A percentile compares a stretch with the other conserved stretches of the same genome.
phyloP scores from a whole-genome alignment of 2,888 invertebrate species.

The Agriotes lineatus region DNA sequence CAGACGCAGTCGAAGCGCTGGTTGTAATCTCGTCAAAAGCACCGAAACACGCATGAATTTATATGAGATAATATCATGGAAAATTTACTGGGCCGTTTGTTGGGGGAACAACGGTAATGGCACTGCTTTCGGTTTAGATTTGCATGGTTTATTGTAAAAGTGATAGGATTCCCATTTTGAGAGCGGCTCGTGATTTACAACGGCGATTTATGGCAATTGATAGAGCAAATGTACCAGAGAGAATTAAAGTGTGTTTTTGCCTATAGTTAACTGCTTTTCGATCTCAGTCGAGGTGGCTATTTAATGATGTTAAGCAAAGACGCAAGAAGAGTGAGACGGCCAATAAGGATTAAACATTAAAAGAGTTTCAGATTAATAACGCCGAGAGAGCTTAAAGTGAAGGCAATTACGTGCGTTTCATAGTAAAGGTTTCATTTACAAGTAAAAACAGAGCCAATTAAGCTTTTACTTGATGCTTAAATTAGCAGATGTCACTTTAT shows the following conservation, averaged over 20 bases:
- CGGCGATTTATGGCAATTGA: no score
- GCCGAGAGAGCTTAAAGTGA: not conserved
- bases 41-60: constrained; percentile 15
- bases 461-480: not conserved
- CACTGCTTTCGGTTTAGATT: not conserved
- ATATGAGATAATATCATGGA: constrained; percentile 13
- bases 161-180: not conserved
- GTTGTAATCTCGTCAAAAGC: constrained; percentile 7
- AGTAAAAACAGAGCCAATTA: not conserved
- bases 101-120: not conserved
- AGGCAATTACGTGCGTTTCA: not conserved
- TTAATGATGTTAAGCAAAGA: no score
- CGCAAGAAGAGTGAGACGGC: not conserved
- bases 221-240: no score
- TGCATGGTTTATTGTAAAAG: not conserved
- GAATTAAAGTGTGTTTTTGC: no score
- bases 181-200: no score
- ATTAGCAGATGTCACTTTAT: not conserved
- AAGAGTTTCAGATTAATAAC: not conserved
- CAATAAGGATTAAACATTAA: constrained; percentile 1
- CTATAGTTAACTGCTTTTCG: no score
- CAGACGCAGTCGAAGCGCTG: not conserved
- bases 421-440: not conserved
- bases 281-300: no score
- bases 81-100: constrained; percentile 1